A percentile compares a stretch with the other conserved stretches of the same genome.
phyloP scores from a whole-genome alignment of 2,888 invertebrate species.

The Aromia moschata region DNA sequence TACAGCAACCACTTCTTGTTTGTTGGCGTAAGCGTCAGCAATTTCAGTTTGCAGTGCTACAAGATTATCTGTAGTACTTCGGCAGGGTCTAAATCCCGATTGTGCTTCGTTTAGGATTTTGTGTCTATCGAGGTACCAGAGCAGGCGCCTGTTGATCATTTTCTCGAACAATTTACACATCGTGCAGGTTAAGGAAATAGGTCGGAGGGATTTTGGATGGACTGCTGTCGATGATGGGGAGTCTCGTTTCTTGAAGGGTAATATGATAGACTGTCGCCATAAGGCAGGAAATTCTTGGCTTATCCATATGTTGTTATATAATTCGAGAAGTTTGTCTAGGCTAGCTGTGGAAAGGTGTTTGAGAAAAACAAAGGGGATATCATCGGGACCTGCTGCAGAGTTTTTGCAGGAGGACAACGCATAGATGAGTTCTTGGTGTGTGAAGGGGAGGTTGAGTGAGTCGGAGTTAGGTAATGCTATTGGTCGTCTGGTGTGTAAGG shows the following conservation, averaged over 20 bases:
- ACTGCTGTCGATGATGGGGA: not conserved
- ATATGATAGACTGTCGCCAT: slow-evolving; percentile 1
- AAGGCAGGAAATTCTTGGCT: slow-evolving; percentile 23
- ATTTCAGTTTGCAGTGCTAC: not conserved
- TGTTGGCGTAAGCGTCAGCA: not conserved
- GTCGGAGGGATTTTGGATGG: not conserved
- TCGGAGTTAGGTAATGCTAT: not conserved
- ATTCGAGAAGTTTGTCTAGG: slow-evolving; percentile 18
- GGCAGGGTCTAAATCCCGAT: not conserved
- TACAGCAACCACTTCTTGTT: no score
- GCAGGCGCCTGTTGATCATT: not conserved
- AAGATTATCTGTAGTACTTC: not conserved
- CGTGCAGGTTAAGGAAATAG: slow-evolving; percentile 1
- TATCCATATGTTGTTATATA: slow-evolving; percentile 23
- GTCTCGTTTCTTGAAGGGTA: slow-evolving; percentile 16
- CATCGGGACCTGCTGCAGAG: slow-evolving; percentile 21
- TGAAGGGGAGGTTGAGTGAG: slow-evolving; percentile 2
- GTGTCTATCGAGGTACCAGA: not conserved
- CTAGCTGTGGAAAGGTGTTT: slow-evolving; percentile 18
- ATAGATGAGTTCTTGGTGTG: not conserved
- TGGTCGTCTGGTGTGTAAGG: not conserved
- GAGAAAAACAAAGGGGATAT: slow-evolving; percentile 22
- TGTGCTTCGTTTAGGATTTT: not conserved
- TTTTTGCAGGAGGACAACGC: slow-evolving; percentile 16
- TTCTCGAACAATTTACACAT: not conserved